phyloP scores from a whole-genome alignment of 23 tunicate species.

The Botrylloides violaceus region DNA sequence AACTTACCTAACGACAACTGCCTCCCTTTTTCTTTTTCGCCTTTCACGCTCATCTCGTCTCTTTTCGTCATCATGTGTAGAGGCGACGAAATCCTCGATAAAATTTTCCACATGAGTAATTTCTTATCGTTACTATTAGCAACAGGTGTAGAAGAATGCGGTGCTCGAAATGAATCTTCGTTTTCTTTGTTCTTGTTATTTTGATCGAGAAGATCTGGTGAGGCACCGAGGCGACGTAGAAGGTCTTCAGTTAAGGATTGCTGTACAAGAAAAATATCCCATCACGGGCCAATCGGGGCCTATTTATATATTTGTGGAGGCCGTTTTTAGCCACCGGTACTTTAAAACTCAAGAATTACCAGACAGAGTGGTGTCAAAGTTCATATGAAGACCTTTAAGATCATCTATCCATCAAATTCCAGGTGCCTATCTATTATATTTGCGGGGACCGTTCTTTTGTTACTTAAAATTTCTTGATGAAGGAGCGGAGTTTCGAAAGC shows the following conservation, averaged over 20 bases:
- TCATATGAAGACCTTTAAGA: no score
- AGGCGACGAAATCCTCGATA: conserved; percentile 10
- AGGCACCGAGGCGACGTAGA: conserved; percentile 45
- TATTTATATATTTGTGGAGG: no score
- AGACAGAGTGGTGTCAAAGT: no score
- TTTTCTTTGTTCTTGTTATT: conserved; percentile 10
- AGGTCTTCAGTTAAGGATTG: conserved; percentile 48
- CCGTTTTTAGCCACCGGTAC: no score
- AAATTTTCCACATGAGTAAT: conserved; percentile 23
- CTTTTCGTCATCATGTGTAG: neutral
- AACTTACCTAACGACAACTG: conserved; percentile 18
- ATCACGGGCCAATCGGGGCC: no score
- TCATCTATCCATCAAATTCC: no score
- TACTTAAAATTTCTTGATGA: no score
- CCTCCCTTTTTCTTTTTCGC: neutral
- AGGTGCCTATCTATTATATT: no score
- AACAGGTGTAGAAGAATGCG: conserved; percentile 14
- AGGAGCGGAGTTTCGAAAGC: no score
- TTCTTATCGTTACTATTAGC: neutral
- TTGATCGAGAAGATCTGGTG: conserved; percentile 15
- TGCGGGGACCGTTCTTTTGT: no score
- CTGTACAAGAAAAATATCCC: conserved; percentile 17
- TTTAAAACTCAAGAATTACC: no score
- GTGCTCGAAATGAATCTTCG: conserved; percentile 11
- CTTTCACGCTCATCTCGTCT: neutral